A percentile compares a stretch with the other conserved stretches of the same genome.
phyloP scores from a whole-genome alignment of 2,113 vertebrate species.

The Scortum barcoo region DNA sequence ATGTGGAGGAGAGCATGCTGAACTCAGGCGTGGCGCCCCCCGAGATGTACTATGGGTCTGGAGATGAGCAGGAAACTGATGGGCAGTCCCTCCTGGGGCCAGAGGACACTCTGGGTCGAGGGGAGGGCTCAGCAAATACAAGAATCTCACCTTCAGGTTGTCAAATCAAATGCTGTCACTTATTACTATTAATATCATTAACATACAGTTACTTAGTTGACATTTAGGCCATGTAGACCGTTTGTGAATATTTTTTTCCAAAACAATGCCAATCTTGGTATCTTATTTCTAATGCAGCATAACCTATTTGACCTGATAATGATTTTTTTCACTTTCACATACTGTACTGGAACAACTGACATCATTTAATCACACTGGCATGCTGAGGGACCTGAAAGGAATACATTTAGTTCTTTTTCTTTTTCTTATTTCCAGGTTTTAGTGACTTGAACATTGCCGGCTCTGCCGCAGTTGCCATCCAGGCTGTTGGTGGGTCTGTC shows the following conservation, averaged over 20 bases:
- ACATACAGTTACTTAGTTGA: background rate
- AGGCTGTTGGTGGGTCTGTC: slow-evolving; percentile 46
- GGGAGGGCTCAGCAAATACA: slow-evolving; percentile 80
- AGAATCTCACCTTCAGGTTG: slow-evolving; percentile 89
- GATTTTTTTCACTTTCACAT: too few species aligned
- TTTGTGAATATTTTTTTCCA: too few species aligned
- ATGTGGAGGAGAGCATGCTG: slow-evolving; percentile 85
- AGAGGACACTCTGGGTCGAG: slow-evolving; percentile 74
- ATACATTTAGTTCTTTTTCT: background rate
- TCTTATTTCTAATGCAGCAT: too few species aligned
- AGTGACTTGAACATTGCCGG: slow-evolving; percentile 84
- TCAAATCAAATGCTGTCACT: background rate
- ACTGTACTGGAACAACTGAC: too few species aligned
- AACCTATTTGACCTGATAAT: too few species aligned
- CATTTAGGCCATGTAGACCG: too few species aligned
- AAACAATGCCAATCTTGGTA: too few species aligned
- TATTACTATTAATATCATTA: background rate
- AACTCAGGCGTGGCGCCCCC: slow-evolving; percentile 81
- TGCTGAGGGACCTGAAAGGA: too few species aligned
- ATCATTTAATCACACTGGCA: too few species aligned
- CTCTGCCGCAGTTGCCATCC: slow-evolving; percentile 70
- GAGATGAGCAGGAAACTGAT: slow-evolving; percentile 85
- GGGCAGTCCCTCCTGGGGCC: slow-evolving; percentile 78
- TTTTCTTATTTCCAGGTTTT: slow-evolving; percentile 68
- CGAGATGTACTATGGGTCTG: slow-evolving; percentile 85